These are phyloP conservation scores for Blomia tropicalis DNA, from an alignment of 2,888 invertebrate genomes.

Conservation along the genomic window DNA sequence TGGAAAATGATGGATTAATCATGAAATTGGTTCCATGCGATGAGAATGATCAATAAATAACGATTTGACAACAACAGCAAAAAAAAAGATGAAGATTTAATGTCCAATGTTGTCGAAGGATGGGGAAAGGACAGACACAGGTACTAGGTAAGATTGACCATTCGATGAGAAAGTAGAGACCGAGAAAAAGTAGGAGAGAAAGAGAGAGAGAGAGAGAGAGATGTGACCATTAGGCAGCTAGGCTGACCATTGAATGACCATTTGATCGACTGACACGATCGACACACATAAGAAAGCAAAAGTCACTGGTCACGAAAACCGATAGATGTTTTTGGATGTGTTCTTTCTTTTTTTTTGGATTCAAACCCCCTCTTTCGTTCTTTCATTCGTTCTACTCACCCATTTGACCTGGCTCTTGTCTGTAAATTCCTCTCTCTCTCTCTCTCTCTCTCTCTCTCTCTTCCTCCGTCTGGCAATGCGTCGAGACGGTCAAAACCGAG, in stretches of 20 bases:
- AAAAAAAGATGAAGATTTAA: neutral
- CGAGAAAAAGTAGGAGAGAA: too few species aligned
- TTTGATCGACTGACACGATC: slow-evolving; percentile 9
- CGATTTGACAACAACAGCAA: neutral
- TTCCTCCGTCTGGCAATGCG: neutral
- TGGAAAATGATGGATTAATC: slow-evolving; percentile 3
- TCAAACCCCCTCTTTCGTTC: too few species aligned
- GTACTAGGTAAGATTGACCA: too few species aligned
- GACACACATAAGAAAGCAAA: neutral
- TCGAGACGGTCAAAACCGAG: slow-evolving; percentile 6
- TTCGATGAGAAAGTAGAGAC: too few species aligned
- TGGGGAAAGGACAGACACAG: neutral
- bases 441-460: neutral
- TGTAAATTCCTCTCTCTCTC: neutral
- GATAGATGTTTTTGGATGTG: neutral
- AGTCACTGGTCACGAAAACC: slow-evolving; percentile 5
- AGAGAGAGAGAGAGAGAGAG: too few species aligned
- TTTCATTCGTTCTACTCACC: neutral
- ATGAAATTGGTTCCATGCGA: neutral
- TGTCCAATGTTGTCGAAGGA: neutral
- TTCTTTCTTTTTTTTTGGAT: too few species aligned
- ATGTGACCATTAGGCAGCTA: too few species aligned
- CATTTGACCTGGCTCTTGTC: neutral
- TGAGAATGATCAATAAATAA: slow-evolving; percentile 1
- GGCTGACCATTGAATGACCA: too few species aligned